Evolutionary conservation across 2,888 invertebrate species (phyloP), one percentile per base, ranked within the genome.

Genomic region (Odontocerum albicorne): DNA sequence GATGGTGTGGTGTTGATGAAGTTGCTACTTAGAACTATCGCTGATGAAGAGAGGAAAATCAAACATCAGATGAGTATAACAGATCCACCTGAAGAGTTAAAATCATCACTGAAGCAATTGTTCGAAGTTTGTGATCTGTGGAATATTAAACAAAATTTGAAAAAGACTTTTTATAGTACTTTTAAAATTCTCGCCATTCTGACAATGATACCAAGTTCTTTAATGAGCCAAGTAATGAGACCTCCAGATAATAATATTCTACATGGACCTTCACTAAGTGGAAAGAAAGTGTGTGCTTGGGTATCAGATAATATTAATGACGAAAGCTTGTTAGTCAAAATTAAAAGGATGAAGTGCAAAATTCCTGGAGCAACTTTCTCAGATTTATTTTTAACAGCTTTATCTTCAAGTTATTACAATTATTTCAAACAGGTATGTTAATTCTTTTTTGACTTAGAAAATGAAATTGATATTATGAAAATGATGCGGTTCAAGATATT

Each of bases 1-100:
- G 81, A 82, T 62, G 81, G 81, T 1, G 72, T 76, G 1, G 73
- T 79, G 3, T 64, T 82, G 7, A 65, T 80, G 32, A 71, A 75
- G 49, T 66, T 81, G 53, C 65, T 82, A 10, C 67, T 77, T 55
- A 71, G 75, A 62, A 67, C 70, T 1, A 67, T 81, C 39, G 71
- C 74, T 4, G 79, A 80, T 61, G 64, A 68, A 38, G 38, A 42
- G 4, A 49, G 22, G 12, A 31, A 49, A 12, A 20, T 43, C 7
- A 40, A 21, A 33, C 16, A 17, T 1, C 40, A 54, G 35, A 19
- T 33, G 12, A 46, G n/a, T 13, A 35, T 33, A 6, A n/a, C 15
- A 33, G n/a, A 17, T 8, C 15, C 17, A 16, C 13, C 16, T 12
- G 32, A 44, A 10, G 33, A 20, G 4, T 20, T 32, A 1, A 46